Percentiles rank a stretch among this genome's conserved stretches.
These are phyloP conservation scores for Cairina moschata DNA, from an alignment of 2,113 vertebrate genomes.

Conservation along the genomic window DNA sequence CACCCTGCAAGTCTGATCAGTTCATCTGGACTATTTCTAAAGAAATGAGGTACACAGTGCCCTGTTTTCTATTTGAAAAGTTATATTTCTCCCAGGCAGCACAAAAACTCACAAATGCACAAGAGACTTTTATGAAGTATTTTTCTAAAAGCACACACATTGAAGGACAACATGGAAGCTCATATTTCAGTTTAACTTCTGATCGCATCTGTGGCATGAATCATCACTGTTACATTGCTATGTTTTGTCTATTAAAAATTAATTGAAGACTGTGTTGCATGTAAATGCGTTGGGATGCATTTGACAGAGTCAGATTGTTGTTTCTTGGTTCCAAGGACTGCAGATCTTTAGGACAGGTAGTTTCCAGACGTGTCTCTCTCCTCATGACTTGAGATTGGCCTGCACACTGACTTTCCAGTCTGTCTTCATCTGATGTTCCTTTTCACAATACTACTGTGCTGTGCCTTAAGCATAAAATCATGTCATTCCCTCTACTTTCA, in stretches of 20 bases:
- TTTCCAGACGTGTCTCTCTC: fast-evolving
- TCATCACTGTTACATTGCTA: fast-evolving
- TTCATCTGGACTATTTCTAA: fast-evolving
- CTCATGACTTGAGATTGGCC: fast-evolving
- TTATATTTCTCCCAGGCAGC: background rate
- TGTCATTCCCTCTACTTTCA: too few species aligned
- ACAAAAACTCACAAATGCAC: background rate
- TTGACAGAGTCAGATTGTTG: background rate
- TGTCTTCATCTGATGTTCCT: background rate
- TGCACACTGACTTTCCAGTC: background rate
- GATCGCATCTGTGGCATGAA: background rate
- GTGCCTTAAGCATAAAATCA: too few species aligned
- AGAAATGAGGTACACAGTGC: background rate
- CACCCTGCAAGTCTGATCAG: background rate
- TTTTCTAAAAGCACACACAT: background rate
- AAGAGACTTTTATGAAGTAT: background rate
- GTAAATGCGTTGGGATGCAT: too few species aligned
- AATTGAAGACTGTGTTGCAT: background rate
- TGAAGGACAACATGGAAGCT: background rate
- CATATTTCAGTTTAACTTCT: background rate
- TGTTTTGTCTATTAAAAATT: background rate
- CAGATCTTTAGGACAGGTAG: background rate
- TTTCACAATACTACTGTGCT: background rate
- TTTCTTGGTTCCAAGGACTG: background rate
- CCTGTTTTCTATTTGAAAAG: background rate